Conservation (phyloP, 2,797 vertebrate species). For the Pelochelys cantorii region DNA sequence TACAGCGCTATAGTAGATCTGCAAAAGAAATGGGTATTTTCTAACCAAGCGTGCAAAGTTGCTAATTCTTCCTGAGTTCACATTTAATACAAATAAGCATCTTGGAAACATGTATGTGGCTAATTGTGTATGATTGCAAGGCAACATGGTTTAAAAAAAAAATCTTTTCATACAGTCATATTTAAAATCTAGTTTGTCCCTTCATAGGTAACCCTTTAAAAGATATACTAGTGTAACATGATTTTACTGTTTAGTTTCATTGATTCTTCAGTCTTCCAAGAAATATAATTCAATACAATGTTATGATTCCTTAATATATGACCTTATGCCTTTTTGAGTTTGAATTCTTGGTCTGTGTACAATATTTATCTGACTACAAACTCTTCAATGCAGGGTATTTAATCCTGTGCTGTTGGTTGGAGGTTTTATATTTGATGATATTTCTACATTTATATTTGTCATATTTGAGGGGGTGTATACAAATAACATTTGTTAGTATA, state of each 20-base stretch:
- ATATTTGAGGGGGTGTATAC: no score
- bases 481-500: not conserved
- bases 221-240: not conserved
- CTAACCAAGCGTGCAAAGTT: not conserved
- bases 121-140: not conserved
- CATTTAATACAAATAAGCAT: not conserved
- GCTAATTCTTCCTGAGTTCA: not conserved
- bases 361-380: accelerated
- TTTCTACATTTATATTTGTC: no score
- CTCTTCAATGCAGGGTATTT: not conserved
- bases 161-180: not conserved
- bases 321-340: not conserved
- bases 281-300: not conserved
- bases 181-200: not conserved
- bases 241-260: not conserved
- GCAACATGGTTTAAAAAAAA: constrained; percentile 7
- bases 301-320: not conserved
- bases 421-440: no score
- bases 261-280: not conserved
- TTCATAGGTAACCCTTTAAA: not conserved
- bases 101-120: not conserved
- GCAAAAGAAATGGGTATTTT: not conserved
- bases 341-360: not conserved
- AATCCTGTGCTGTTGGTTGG: not conserved
- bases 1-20: not conserved